Base-by-base conservation (phyloP, 2,113 vertebrate species). In the Mystacornis crossleyi region DNA sequence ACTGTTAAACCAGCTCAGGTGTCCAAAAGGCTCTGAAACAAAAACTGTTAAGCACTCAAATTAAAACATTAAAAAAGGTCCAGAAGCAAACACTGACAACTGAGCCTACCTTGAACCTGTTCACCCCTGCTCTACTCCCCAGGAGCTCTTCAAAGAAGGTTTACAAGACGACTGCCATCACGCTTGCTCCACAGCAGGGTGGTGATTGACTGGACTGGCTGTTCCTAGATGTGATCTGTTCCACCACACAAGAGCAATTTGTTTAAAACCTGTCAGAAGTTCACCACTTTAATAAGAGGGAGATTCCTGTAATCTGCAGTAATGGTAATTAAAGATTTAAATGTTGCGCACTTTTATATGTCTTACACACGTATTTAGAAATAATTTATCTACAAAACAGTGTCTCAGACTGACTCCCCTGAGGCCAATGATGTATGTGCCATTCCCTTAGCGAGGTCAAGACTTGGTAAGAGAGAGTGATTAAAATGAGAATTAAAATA, bases 301-400 rank as follows among this genome's bases (percentile, higher is more conserved):
- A 57, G n/a, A 88, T 66, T 82, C 25, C 12, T 86, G 51, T 89
- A 73, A 81, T 81, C 53, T 61, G 42, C 58, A 58, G 29, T 69
- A 86, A 89, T 8, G 57, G 33, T 66, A 82, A 95, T 85, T 85
- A 95, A 92, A 86, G 51, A 75, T 91, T 82, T 60, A 84, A 75
- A 36, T 73, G 54, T 86, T 94, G 34, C 29, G 8, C 13, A 66
- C 45, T 90, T 91, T 19, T 87, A 2, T 74, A 7, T 73, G 82
- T 86, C 26, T 86, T 77, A 31, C 0, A 4, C 51, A 33, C 38
- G 8, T 26, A 34, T 28, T 82, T 70, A 51, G 74, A 36, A 91
- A 81, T 88, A 94, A 93, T 95, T 77, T 70, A 80, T 80, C n/a
- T 82, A 80, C 58, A 85, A 67, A 86, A 79, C 51, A 5, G 42